These are phyloP conservation scores for Petrolisthes cinctipes DNA, from an alignment of 2,888 invertebrate species.

Conservation along the genomic window DNA sequence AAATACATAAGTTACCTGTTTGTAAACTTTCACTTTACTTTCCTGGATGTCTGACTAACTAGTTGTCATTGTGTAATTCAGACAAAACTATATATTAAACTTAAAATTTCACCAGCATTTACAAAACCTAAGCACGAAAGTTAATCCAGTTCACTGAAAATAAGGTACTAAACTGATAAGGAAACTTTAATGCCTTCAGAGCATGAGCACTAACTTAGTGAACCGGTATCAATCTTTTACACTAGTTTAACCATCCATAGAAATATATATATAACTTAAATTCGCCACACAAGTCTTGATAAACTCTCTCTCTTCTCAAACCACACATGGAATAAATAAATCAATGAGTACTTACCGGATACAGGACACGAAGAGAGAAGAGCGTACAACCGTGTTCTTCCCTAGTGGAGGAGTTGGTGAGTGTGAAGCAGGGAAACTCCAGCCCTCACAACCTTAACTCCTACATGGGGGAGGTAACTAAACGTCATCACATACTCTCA, in stretches of 20 bases:
- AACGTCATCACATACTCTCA: slow-evolving; percentile 2
- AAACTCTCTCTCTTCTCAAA: background rate
- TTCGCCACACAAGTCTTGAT: background rate
- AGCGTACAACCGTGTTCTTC: slow-evolving; percentile 23
- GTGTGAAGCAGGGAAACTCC: slow-evolving; percentile 28
- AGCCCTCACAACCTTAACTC: slow-evolving; percentile 35
- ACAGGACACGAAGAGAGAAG: background rate
- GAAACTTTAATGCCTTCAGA: slow-evolving; percentile 30
- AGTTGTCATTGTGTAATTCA: too few species aligned
- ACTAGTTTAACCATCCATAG: background rate
- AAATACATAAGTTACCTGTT: too few species aligned
- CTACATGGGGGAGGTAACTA: slow-evolving; percentile 24
- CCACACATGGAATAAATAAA: background rate
- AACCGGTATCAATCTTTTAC: background rate
- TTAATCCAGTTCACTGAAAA: too few species aligned
- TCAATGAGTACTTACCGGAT: background rate
- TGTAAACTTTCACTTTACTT: too few species aligned
- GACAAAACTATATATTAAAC: too few species aligned
- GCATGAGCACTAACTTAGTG: background rate
- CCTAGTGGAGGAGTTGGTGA: slow-evolving; percentile 22
- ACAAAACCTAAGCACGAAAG: too few species aligned
- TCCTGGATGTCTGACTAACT: too few species aligned
- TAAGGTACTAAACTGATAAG: too few species aligned
- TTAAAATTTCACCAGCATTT: too few species aligned
- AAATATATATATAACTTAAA: background rate